Conservation (phyloP, 2,797 vertebrate genomes). For the Triplophysa bombifrons region DNA sequence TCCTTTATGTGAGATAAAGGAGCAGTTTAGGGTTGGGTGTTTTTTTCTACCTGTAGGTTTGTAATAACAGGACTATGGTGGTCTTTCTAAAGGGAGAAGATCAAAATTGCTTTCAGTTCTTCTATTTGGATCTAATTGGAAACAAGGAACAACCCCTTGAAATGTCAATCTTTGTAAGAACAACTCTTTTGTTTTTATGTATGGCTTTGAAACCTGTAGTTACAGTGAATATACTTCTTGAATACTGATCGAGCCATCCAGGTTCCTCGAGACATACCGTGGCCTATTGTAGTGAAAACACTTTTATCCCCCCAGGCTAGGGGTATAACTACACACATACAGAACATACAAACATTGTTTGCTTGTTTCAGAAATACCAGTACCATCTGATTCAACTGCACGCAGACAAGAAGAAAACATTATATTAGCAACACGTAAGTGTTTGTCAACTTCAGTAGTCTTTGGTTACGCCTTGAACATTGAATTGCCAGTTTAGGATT, state of each 20-base stretch:
- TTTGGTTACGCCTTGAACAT: slow-evolving; percentile 43
- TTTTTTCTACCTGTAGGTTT: not conserved
- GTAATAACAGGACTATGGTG: not conserved
- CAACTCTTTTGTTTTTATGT: slow-evolving; percentile 5
- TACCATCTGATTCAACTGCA: slow-evolving; percentile 39
- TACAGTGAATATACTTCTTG: slow-evolving; percentile 25
- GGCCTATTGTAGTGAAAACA: slow-evolving; percentile 26
- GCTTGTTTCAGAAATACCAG: slow-evolving; percentile 45
- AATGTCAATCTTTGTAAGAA: slow-evolving; percentile 12
- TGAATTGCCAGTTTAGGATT: slow-evolving; percentile 35
- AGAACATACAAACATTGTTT: slow-evolving; percentile 20
- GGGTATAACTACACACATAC: slow-evolving; percentile 42
- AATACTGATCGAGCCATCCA: slow-evolving; percentile 34
- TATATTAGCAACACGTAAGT: slow-evolving; percentile 36
- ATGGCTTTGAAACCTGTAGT: slow-evolving; percentile 22
- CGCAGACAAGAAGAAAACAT: slow-evolving; percentile 20
- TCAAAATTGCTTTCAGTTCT: slow-evolving; percentile 12
- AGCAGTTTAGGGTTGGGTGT: not conserved
- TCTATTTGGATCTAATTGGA: slow-evolving; percentile 13
- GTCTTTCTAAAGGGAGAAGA: slow-evolving; percentile 3
- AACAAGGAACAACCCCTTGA: slow-evolving; percentile 24
- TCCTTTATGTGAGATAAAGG: not conserved
- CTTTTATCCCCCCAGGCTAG: slow-evolving; percentile 26
- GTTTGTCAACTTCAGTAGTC: not conserved
- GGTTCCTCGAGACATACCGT: not conserved